Evolutionary conservation across 2,888 invertebrate species (phyloP).

Genomic region (Timandra comae): DNA sequence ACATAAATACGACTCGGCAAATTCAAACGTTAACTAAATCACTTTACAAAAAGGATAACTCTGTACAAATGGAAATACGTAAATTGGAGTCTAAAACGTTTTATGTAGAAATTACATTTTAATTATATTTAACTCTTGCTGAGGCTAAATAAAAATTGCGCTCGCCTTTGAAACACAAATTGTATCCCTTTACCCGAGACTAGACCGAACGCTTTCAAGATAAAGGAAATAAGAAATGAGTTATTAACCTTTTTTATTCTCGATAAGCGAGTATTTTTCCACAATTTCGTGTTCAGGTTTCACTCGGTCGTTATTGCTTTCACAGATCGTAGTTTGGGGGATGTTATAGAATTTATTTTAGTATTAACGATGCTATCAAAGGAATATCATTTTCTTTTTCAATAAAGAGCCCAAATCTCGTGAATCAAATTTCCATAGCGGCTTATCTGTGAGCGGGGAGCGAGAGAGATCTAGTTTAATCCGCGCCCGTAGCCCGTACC

Average conservation of each 20-base stretch:
- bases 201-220: constrained; percentile 20
- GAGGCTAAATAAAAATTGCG: constrained; percentile 18
- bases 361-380: constrained; percentile 22
- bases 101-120: constrained; percentile 14
- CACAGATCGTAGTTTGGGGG: constrained; percentile 13
- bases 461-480: constrained; percentile 14
- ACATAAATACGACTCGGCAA: constrained; percentile 18
- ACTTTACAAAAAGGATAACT: background rate
- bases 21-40: constrained; percentile 18
- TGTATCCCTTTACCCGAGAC: constrained; percentile 21
- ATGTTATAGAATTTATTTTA: constrained; percentile 18
- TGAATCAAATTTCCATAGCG: constrained; percentile 28
- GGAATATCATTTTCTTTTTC: constrained; percentile 26
- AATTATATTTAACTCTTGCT: constrained; percentile 12
- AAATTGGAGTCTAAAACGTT: constrained; percentile 14
- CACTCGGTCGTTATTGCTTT: constrained; percentile 16
- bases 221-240: constrained; percentile 23
- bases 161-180: constrained; percentile 26
- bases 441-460: constrained; percentile 23
- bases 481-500: constrained; percentile 8
- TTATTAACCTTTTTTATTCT: constrained; percentile 23
- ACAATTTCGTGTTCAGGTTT: constrained; percentile 12
- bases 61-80: constrained; percentile 3
- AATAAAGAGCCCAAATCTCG: constrained; percentile 25
- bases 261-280: constrained; percentile 13